Percentiles rank a stretch among this genome's conserved stretches.
Conservation (phyloP, 30 jellyfish, hydroid and myxozoan species). For the Pseudorhiza aurosa region DNA sequence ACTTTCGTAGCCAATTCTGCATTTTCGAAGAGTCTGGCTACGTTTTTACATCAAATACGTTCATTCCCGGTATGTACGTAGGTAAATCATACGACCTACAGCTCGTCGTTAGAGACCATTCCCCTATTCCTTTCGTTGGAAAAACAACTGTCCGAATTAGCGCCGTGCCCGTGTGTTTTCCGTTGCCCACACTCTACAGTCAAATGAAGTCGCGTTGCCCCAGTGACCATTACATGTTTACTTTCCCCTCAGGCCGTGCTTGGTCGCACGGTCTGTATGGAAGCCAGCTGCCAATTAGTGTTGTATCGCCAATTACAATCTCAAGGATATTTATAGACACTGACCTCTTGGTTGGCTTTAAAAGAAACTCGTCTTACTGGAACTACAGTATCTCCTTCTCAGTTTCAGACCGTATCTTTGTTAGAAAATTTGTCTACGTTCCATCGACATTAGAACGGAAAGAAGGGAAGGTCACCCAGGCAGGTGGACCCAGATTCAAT, state of each 20-base stretch:
- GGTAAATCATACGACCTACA: conserved; percentile 17
- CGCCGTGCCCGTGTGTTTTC: conserved; percentile 40
- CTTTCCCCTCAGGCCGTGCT: conserved; percentile 17
- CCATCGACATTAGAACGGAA: neutral
- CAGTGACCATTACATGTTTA: neutral
- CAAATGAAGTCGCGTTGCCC: conserved; percentile 22
- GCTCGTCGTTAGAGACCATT: conserved; percentile 35
- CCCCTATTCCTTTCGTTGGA: conserved; percentile 20
- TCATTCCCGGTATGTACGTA: conserved; percentile 21
- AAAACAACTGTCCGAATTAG: conserved; percentile 18
- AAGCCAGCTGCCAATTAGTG: neutral
- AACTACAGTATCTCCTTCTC: neutral
- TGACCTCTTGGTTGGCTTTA: conserved; percentile 19
- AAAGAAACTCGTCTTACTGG: conserved; percentile 33
- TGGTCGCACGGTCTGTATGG: conserved; percentile 21
- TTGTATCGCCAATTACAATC: conserved; percentile 4
- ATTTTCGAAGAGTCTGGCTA: conserved; percentile 15
- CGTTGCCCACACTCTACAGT: conserved; percentile 13
- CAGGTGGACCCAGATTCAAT: conserved; percentile 6
- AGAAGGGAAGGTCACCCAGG: neutral
- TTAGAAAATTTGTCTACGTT: conserved; percentile 20
- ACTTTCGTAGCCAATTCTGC: conserved; percentile 27
- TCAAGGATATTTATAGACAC: conserved; percentile 13
- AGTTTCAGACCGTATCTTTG: neutral
- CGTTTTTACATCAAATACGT: conserved; percentile 14